These are phyloP conservation scores for Phortica okadai DNA, from an alignment of 2,888 invertebrate species.

Conservation along the genomic window DNA sequence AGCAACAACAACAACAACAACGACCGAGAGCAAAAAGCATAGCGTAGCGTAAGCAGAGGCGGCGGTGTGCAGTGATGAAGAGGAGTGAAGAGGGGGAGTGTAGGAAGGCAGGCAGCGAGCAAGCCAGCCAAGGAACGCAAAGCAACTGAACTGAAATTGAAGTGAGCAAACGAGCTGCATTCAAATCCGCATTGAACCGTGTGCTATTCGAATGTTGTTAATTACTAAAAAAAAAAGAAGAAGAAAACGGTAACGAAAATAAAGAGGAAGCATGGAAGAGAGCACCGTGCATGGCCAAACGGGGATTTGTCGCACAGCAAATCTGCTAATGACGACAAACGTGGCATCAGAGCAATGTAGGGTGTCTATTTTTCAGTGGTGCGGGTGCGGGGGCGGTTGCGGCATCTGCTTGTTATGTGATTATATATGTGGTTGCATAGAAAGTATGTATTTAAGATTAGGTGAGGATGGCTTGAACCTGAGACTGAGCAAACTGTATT, in stretches of 20 bases:
- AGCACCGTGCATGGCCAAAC: neutral
- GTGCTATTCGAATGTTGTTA: conserved; percentile 47
- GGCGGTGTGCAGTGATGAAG: conserved; percentile 40
- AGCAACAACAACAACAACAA: too few species aligned
- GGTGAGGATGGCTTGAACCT: too few species aligned
- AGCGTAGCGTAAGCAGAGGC: conserved; percentile 63
- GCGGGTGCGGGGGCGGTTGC: neutral
- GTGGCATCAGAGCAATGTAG: neutral
- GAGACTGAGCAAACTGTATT: too few species aligned
- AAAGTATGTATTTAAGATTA: too few species aligned
- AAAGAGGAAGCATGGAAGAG: conserved; percentile 11
- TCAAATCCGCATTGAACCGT: conserved; percentile 48
- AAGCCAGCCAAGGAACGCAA: neutral
- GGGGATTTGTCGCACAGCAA: conserved; percentile 20
- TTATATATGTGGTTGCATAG: neutral
- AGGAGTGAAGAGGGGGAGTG: neutral
- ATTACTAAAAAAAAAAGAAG: conserved; percentile 39
- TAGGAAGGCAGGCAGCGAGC: neutral
- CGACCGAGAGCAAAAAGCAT: conserved; percentile 52
- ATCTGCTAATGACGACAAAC: conserved; percentile 29
- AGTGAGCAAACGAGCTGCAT: conserved; percentile 28
- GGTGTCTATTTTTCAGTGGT: neutral
- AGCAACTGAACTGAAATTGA: neutral
- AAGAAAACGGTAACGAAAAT: neutral
- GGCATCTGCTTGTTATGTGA: neutral